These are phyloP conservation scores for Dysmachus trigonus DNA, from an alignment of 2,888 invertebrate species.

Conservation along the genomic window DNA sequence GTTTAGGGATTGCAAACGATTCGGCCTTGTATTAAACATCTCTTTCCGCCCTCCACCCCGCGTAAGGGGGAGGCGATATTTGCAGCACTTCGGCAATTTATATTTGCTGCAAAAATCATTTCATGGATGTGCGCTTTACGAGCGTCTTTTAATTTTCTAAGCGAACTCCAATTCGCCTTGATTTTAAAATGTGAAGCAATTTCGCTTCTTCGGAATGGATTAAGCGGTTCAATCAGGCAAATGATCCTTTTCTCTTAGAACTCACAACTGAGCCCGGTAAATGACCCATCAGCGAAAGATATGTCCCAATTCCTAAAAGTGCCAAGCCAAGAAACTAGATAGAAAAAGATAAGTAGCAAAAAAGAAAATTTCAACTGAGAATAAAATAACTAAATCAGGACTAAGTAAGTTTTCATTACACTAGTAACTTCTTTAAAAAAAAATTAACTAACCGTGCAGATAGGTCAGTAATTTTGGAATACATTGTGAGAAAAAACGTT, in stretches of 20 bases:
- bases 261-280: not conserved
- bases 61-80: constrained; percentile 7
- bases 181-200: not conserved
- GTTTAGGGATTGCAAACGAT: constrained; percentile 37
- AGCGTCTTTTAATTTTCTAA: constrained; percentile 21
- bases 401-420: too few relatives aligned
- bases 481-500: too few relatives aligned
- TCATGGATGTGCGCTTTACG: constrained; percentile 14
- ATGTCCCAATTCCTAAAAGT: not conserved
- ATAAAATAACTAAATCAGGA: too few relatives aligned
- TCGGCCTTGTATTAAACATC: constrained; percentile 31
- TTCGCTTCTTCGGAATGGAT: not conserved
- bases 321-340: not conserved
- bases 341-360: not conserved
- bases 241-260: not conserved
- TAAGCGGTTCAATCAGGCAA: not conserved
- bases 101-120: constrained; percentile 3
- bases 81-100: constrained; percentile 14
- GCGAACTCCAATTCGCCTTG: not conserved
- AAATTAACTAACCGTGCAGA: too few relatives aligned
- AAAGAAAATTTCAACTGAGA: not conserved
- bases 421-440: too few relatives aligned
- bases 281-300: not conserved
- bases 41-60: not conserved
- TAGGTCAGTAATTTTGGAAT: too few relatives aligned